Percentiles rank a stretch among this genome's conserved stretches.
These are phyloP conservation scores for Oryzias javanicus DNA, from an alignment of 2,113 vertebrate genomes.

Conservation along the genomic window DNA sequence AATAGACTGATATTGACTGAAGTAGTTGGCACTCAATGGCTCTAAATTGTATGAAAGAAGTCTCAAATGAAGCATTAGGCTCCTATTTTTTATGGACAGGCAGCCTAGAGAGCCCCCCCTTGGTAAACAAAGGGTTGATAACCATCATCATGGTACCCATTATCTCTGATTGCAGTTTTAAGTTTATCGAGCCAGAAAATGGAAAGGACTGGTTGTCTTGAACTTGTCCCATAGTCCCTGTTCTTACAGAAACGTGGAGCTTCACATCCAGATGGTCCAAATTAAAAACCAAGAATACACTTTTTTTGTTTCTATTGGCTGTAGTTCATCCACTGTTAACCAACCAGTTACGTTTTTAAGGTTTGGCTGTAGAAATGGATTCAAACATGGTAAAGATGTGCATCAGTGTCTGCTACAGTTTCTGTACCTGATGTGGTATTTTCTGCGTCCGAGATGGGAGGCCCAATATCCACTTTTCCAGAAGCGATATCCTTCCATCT, in stretches of 20 bases:
- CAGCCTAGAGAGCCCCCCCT: not conserved
- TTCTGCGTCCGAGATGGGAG: slow-evolving; percentile 88
- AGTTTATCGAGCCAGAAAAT: not conserved
- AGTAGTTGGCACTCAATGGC: not conserved
- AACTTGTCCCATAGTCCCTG: not conserved
- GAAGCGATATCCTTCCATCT: slow-evolving; percentile 98
- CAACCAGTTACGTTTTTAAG: too few species aligned
- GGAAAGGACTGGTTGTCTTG: not conserved
- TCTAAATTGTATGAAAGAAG: not conserved
- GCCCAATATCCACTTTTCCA: slow-evolving; percentile 98
- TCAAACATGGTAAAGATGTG: too few species aligned
- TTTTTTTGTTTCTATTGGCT: slow-evolving; percentile 9
- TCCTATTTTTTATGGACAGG: not conserved
- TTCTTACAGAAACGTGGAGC: not conserved
- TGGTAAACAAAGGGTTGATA: slow-evolving; percentile 5
- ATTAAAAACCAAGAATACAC: not conserved
- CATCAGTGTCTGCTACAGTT: not conserved
- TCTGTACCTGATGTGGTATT: slow-evolving; percentile 93
- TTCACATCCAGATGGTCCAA: not conserved
- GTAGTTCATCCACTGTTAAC: too few species aligned
- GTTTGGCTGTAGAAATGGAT: too few species aligned
- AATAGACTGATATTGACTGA: not conserved
- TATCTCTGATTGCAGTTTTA: slow-evolving; percentile 3
- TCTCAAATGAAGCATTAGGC: not conserved
- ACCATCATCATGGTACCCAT: slow-evolving; percentile 1